Conservation (phyloP, 1,140 invertebrate species). For the Macrosteles quadrilineatus region DNA sequence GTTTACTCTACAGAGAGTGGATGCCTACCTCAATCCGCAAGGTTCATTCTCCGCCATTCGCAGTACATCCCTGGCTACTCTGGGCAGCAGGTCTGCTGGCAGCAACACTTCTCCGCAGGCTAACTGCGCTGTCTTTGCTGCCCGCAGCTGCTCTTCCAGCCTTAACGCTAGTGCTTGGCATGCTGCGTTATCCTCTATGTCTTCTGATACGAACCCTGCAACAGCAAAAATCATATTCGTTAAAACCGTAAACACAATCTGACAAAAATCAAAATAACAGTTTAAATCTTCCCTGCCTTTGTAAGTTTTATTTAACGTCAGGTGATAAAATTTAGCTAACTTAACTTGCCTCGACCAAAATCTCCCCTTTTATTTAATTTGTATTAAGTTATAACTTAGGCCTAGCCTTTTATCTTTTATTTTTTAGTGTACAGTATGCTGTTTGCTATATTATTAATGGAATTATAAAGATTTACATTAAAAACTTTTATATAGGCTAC, state of each 20-base stretch:
- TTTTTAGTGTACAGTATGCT: too few species aligned
- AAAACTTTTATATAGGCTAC: too few species aligned
- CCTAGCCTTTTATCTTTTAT: too few species aligned
- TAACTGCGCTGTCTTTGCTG: conserved; percentile 74
- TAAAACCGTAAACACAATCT: conserved; percentile 17
- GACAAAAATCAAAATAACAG: conserved; percentile 17
- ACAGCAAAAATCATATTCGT: conserved; percentile 35
- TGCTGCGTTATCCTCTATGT: conserved; percentile 35
- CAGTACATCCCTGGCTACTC: conserved; percentile 74
- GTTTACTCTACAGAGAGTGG: too few species aligned
- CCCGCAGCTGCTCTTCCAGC: conserved; percentile 72
- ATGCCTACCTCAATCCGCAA: conserved; percentile 66
- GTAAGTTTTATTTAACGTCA: too few species aligned
- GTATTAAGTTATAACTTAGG: too few species aligned
- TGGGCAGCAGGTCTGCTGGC: conserved; percentile 71
- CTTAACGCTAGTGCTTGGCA: conserved; percentile 55
- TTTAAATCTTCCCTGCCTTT: not conserved
- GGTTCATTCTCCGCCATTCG: conserved; percentile 81
- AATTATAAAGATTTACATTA: too few species aligned
- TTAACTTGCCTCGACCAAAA: too few species aligned
- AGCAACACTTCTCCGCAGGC: conserved; percentile 78
- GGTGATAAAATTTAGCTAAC: too few species aligned
- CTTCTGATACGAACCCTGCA: conserved; percentile 26
- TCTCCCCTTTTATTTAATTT: too few species aligned
- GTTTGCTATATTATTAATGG: too few species aligned